Evolutionary conservation across 2,888 invertebrate species (phyloP), one percentile per base, ranked within the genome.

Genomic region (Ametastegia equiseti): DNA sequence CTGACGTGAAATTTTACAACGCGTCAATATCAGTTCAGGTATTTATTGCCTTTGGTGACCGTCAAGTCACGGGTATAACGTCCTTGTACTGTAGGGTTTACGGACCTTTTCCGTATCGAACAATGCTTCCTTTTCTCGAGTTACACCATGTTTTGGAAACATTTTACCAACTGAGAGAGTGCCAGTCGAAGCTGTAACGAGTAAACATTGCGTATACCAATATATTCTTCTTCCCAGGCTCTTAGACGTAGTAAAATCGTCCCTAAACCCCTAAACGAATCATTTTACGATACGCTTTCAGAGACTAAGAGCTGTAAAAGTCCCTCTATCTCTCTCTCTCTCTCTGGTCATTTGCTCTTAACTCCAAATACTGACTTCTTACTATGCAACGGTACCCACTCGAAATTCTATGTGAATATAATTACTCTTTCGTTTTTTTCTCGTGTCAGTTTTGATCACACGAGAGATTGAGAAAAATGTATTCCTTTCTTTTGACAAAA

Each of bases 61-160:
- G 33, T 23, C n/a, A 19, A 67, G 36, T 67, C 23, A 67, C 19
- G 19, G 47, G 30, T 42, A n/a, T n/a, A 45, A 45, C 71, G 42
- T 71, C 71, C 47, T 71, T 47, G 42, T 42, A 13, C 47, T 30
- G 45, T n/a, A 13, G 27, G 78, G 30, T 75, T 75, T 75, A 78
- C 78, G 60, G 9, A 45, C 78, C 78, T 60, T 27, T 63, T 63
- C 78, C 42, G 7, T 27, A 30, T 60, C 45, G 0, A 33, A 57
- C 78, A 60, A 60, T 63, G 60, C 6, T 42, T 23, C 30, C 50
- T 42, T 63, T 78, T 78, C 60, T 57, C 57, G 42, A 78, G 63
- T 63, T 78, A 60, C 60, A 78, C 78, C 78, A 78, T 78, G 78
- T 78, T 78, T 78, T 78, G 60, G 45, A 78, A 78, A 78, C 60